A percentile compares a stretch with the other conserved stretches of the same genome.
phyloP scores from a whole-genome alignment of 2,888 invertebrate genomes.

The Chymomyza caudatula region DNA sequence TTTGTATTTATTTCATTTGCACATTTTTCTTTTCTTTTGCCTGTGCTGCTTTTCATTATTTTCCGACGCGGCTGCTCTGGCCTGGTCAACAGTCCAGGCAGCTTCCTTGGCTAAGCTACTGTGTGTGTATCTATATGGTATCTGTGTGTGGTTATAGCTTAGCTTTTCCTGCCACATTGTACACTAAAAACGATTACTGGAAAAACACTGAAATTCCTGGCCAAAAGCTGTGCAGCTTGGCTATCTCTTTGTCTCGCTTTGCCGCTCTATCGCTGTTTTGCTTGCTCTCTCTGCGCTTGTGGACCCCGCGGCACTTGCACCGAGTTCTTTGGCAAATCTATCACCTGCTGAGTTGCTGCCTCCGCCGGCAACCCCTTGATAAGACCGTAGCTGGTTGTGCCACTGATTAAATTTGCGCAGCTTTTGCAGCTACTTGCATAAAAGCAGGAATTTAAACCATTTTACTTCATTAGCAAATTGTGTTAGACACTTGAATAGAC shows the following conservation, averaged over 20 bases:
- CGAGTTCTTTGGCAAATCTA: conserved; percentile 52
- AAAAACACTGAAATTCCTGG: conserved; percentile 40
- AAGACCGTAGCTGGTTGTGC: neutral
- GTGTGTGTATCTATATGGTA: neutral
- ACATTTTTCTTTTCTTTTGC: conserved; percentile 19
- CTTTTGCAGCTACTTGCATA: neutral
- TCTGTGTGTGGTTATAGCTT: neutral
- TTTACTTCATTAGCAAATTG: conserved; percentile 46
- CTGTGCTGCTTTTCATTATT: conserved; percentile 58
- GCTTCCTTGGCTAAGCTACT: neutral
- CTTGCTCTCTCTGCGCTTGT: conserved; percentile 50
- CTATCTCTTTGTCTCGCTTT: neutral
- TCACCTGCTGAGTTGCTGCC: conserved; percentile 41
- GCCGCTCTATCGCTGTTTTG: neutral
- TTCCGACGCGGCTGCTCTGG: conserved; percentile 20
- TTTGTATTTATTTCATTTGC: conserved; percentile 64
- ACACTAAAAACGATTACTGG: conserved; percentile 63
- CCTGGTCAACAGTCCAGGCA: conserved; percentile 5
- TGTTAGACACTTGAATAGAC: conserved; percentile 61
- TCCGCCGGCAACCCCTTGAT: neutral
- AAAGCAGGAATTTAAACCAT: neutral
- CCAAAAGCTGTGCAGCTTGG: conserved; percentile 49
- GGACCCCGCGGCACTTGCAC: conserved; percentile 52
- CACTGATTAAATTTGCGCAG: conserved; percentile 54
- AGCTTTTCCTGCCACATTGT: neutral